phyloP scores from a whole-genome alignment of 2,797 vertebrate species.

The Syngnathus acus region DNA sequence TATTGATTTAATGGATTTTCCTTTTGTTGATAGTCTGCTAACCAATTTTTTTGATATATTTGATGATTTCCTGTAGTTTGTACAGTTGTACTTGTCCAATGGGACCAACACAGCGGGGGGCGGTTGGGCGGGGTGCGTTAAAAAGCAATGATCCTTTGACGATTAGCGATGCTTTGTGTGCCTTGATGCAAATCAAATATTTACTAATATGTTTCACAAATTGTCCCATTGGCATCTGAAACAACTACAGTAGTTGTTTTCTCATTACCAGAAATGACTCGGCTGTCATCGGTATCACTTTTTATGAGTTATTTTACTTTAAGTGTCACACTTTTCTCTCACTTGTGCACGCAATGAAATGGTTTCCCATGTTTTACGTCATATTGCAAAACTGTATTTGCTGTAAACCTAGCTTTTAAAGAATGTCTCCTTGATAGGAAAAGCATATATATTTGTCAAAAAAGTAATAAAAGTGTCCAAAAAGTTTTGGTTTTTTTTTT shows the following conservation, averaged over 20 bases:
- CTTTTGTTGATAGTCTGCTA: constrained; percentile 57
- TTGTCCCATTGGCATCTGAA: constrained; percentile 62
- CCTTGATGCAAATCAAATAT: constrained; percentile 73
- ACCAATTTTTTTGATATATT: constrained; percentile 36
- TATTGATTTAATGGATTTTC: constrained; percentile 55
- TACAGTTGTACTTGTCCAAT: constrained; percentile 67
- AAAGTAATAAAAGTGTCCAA: constrained; percentile 73
- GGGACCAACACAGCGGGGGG: constrained; percentile 66
- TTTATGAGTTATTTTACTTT: constrained; percentile 43
- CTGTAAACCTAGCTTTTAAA: constrained; percentile 74
- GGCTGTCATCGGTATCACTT: constrained; percentile 41
- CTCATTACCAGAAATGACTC: constrained; percentile 37
- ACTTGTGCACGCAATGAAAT: constrained; percentile 62
- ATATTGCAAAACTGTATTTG: constrained; percentile 67
- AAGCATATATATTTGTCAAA: constrained; percentile 81
- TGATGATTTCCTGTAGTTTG: constrained; percentile 55
- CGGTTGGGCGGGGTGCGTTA: constrained; percentile 38
- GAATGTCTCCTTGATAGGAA: constrained; percentile 69
- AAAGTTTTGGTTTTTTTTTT: constrained; percentile 41
- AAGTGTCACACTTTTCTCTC: constrained; percentile 54
- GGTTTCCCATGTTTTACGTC: constrained; percentile 61
- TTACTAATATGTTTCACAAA: constrained; percentile 48
- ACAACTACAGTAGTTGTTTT: constrained; percentile 33
- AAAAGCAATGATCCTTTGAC: constrained; percentile 50
- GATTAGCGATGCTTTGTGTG: constrained; percentile 73